A percentile compares a stretch with the other conserved stretches of the same genome.
phyloP scores from a whole-genome alignment of 2,888 invertebrate genomes.

The Ischnura elegans region DNA sequence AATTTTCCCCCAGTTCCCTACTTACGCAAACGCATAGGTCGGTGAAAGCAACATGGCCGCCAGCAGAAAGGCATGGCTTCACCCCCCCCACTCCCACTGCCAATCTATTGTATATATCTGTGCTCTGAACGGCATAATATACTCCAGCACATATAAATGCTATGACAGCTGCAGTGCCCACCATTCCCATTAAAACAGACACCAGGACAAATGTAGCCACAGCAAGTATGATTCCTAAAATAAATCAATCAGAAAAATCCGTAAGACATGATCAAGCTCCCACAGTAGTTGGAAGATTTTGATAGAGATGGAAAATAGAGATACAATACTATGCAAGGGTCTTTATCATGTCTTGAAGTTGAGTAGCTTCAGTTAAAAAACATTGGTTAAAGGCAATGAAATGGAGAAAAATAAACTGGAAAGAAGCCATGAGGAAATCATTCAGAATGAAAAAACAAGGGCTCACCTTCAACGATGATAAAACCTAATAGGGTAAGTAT shows the following conservation, averaged over 20 bases:
- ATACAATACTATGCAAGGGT: too few relatives aligned
- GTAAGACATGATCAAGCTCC: not conserved
- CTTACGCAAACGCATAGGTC: too few relatives aligned
- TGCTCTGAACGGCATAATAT: not conserved
- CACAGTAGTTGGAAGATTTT: too few relatives aligned
- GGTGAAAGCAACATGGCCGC: too few relatives aligned
- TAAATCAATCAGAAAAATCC: not conserved
- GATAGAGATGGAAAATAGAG: too few relatives aligned
- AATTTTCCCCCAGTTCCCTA: too few relatives aligned
- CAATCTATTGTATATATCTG: too few relatives aligned
- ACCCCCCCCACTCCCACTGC: too few relatives aligned
- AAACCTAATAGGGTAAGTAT: constrained; percentile 42
- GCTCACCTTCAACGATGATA: constrained; percentile 46
- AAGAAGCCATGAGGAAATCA: not conserved
- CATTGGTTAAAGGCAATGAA: not conserved
- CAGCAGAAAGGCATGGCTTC: too few relatives aligned
- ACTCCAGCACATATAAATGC: constrained; percentile 6
- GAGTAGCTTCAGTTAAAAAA: too few relatives aligned
- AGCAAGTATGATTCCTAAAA: constrained; percentile 29
- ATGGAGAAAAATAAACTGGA: not conserved
- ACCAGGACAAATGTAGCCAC: constrained; percentile 33
- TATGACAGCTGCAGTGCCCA: constrained; percentile 26
- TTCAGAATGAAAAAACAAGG: not conserved
- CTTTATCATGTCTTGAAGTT: too few relatives aligned
- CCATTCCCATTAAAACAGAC: constrained; percentile 46